phyloP scores from a whole-genome alignment of 92 coral and sea anemone species.

The Palythoa heliodiscus region DNA sequence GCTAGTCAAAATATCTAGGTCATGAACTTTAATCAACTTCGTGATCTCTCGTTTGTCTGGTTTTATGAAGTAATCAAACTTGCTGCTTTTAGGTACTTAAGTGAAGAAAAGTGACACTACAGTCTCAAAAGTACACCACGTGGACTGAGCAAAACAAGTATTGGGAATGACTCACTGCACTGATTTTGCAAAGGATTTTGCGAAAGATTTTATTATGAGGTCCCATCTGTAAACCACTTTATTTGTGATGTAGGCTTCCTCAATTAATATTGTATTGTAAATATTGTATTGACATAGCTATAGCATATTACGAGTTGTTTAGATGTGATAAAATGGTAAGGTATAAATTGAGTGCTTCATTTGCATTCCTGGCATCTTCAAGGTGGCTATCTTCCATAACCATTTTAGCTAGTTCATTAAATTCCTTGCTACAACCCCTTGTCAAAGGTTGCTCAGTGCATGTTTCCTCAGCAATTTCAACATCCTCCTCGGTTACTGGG shows the following conservation, averaged over 20 bases:
- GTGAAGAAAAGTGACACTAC: no score
- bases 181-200: no score
- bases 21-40: no score
- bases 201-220: neutral
- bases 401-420: constrained; percentile 36
- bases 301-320: constrained; percentile 6
- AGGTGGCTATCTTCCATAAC: constrained; percentile 46
- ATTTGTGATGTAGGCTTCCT: neutral
- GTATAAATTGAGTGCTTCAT: constrained; percentile 43
- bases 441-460: constrained; percentile 25
- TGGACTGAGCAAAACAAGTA: no score
- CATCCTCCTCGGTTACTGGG: neutral
- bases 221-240: neutral
- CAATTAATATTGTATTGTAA: neutral
- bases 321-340: constrained; percentile 6
- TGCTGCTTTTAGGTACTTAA: no score
- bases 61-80: no score
- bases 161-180: no score
- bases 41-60: no score
- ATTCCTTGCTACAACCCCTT: constrained; percentile 39
- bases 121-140: no score
- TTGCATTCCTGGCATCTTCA: constrained; percentile 32
- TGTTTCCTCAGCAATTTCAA: neutral
- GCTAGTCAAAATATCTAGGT: neutral
- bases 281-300: neutral